Percentiles rank a stretch among this genome's conserved stretches.
Evolutionary conservation across 2,888 invertebrate species (phyloP).

Genomic region (Tinea trinotella): DNA sequence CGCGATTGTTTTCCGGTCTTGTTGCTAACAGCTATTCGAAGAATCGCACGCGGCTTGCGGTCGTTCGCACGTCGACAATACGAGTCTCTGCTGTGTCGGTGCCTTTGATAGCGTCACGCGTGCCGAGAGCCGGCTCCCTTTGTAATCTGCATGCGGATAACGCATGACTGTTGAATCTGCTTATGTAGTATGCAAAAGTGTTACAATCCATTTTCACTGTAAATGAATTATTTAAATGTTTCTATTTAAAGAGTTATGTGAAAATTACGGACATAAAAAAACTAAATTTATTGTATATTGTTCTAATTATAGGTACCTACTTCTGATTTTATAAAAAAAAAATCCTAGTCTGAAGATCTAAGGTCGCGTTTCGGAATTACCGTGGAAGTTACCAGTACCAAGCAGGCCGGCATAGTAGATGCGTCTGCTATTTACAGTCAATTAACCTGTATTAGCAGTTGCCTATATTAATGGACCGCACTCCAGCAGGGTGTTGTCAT

Average conservation of each 20-base stretch:
- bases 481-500: too few relatives aligned
- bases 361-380: too few relatives aligned
- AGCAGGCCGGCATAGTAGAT: too few relatives aligned
- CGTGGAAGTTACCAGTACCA: too few relatives aligned
- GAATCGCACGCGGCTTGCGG: constrained; percentile 20
- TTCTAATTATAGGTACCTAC: too few relatives aligned
- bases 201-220: background rate
- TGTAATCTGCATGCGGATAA: constrained; percentile 8
- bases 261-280: too few relatives aligned
- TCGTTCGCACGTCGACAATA: constrained; percentile 15
- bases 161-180: background rate
- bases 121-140: background rate
- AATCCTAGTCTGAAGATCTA: too few relatives aligned
- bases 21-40: constrained; percentile 21
- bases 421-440: too few relatives aligned
- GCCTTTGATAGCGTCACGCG: constrained; percentile 15
- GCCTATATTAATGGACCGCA: too few relatives aligned
- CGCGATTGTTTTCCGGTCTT: constrained; percentile 20
- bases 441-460: too few relatives aligned
- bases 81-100: constrained; percentile 7
- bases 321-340: too few relatives aligned
- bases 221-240: background rate
- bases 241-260: background rate
- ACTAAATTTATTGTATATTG: too few relatives aligned
- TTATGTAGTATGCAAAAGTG: background rate